A percentile compares a stretch with the other conserved stretches of the same genome.
These are phyloP conservation scores for Gallinago jamesoni DNA, from an alignment of 2,113 vertebrate species.

Conservation along the genomic window DNA sequence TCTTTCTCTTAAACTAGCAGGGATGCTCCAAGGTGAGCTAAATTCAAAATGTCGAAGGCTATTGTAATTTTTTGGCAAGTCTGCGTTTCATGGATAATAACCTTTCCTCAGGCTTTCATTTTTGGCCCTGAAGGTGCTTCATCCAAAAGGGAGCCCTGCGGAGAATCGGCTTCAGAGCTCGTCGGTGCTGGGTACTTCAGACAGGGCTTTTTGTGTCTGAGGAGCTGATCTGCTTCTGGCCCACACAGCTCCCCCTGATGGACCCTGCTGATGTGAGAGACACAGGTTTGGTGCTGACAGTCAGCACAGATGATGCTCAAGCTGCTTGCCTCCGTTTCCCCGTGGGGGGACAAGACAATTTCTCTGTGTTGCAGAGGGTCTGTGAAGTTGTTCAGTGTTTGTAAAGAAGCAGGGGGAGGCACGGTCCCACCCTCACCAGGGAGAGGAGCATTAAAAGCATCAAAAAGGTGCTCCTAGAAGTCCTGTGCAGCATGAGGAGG, in stretches of 20 bases:
- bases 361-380: background rate
- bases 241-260: background rate
- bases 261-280: background rate
- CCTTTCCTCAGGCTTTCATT: constrained; percentile 35
- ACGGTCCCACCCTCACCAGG: background rate
- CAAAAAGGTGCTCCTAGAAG: background rate
- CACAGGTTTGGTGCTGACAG: background rate
- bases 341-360: rapidly evolving
- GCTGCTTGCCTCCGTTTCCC: background rate
- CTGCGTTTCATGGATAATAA: constrained; percentile 13
- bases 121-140: constrained; percentile 21
- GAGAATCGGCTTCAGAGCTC: background rate
- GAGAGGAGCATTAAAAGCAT: background rate
- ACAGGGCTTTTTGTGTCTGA: background rate
- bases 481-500: background rate
- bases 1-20: background rate
- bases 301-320: background rate
- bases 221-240: constrained; percentile 19
- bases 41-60: background rate
- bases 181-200: background rate
- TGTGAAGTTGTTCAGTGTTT: background rate
- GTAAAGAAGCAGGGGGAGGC: background rate
- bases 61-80: constrained; percentile 5
- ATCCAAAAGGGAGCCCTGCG: background rate
- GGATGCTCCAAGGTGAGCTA: constrained; percentile 5